Percentiles rank a stretch among this genome's conserved stretches.
These are phyloP conservation scores for Phalacrocorax brasilianus DNA, from an alignment of 2,113 vertebrate species.

Conservation along the genomic window DNA sequence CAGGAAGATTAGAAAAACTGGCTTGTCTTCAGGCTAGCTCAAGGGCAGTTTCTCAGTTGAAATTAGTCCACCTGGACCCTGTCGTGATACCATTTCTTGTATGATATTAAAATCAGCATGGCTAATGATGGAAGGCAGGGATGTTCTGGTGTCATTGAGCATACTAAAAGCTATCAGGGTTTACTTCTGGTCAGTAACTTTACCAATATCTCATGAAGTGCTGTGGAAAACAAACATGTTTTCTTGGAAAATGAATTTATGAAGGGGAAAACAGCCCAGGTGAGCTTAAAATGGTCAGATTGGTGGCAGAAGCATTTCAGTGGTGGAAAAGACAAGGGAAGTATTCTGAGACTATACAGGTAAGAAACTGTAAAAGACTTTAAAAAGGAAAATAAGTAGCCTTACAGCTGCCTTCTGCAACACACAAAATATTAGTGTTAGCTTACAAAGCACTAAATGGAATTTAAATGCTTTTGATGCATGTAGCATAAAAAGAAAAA, in stretches of 20 bases:
- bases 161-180: not conserved
- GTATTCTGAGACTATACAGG: not conserved
- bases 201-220: not conserved
- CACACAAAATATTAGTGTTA: constrained; percentile 34
- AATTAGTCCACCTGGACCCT: not conserved
- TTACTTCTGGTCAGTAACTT: not conserved
- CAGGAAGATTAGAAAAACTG: not conserved
- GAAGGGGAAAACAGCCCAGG: not conserved
- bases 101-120: not conserved
- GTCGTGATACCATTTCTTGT: not conserved
- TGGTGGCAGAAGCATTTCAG: not conserved
- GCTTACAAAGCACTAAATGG: constrained; percentile 50
- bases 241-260: not conserved
- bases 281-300: not conserved
- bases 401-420: not conserved
- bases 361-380: not conserved
- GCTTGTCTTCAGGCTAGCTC: not conserved
- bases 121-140: not conserved
- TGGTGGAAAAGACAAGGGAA: not conserved
- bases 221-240: not conserved
- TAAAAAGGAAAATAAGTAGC: constrained; percentile 9
- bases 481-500: not conserved
- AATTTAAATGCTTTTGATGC: constrained; percentile 59
- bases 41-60: not conserved
- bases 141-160: not conserved